phyloP scores from a whole-genome alignment of 2,113 vertebrate genomes.

The Oophaga pumilio region DNA sequence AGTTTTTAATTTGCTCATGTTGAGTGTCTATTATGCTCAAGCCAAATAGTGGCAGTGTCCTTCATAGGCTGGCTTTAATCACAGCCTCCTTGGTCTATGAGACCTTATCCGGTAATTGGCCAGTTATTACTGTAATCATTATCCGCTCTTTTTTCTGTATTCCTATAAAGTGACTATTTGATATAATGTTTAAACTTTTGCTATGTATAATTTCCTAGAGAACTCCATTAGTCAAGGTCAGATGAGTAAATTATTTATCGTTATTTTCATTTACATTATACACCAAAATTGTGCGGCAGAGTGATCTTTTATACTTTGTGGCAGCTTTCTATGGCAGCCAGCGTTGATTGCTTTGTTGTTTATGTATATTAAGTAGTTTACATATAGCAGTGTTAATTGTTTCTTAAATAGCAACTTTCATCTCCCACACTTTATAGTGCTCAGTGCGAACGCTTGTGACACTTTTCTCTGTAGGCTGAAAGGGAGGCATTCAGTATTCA shows the following conservation, averaged over 20 bases:
- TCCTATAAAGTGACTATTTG: not conserved
- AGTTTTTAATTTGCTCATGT: no score
- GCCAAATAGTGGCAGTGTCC: no score
- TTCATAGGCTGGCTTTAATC: not conserved
- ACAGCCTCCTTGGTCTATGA: not conserved
- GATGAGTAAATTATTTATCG: not conserved
- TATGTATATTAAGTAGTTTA: not conserved
- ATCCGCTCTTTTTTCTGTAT: not conserved
- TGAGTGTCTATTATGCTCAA: no score
- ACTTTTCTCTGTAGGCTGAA: not conserved
- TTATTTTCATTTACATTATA: not conserved
- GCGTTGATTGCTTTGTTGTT: not conserved
- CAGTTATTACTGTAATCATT: not conserved
- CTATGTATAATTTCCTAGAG: not conserved
- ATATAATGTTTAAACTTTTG: not conserved
- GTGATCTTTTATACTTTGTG: not conserved
- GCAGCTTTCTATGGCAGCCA: not conserved
- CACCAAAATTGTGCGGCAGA: not conserved
- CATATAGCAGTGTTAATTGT: constrained; percentile 10
- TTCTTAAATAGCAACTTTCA: not conserved
- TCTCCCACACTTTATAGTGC: not conserved
- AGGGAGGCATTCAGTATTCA: not conserved
- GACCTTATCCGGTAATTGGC: not conserved
- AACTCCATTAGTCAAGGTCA: not conserved
- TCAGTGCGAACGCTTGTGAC: not conserved